A percentile compares a stretch with the other conserved stretches of the same genome.
Evolutionary conservation across 2,888 invertebrate genomes (phyloP).

Genomic region (Morpho helenor): DNA sequence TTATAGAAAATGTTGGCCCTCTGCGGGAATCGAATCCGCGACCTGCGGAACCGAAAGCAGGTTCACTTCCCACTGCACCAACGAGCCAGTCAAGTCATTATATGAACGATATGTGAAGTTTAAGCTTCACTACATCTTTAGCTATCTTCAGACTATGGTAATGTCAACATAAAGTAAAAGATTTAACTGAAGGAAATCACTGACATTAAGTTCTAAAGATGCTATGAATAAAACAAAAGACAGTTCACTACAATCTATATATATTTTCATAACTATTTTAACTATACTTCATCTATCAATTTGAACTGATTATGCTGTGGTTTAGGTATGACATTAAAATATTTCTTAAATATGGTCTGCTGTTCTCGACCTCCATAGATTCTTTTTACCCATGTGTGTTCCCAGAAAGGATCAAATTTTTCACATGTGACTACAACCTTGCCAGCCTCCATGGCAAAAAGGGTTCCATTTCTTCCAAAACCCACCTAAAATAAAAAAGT

Average conservation of each 20-base stretch:
- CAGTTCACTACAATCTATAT: background rate
- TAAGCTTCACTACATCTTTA: too few species aligned
- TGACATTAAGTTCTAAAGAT: too few species aligned
- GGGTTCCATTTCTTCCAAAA: conserved; percentile 86
- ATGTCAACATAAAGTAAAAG: too few species aligned
- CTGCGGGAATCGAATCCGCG: too few species aligned
- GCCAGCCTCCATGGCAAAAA: conserved; percentile 90
- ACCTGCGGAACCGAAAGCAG: too few species aligned
- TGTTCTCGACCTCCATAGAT: conserved; percentile 82
- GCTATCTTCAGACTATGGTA: too few species aligned
- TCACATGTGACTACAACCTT: conserved; percentile 91
- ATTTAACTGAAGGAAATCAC: too few species aligned
- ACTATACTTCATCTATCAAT: conserved; percentile 83
- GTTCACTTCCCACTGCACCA: too few species aligned
- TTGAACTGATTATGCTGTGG: conserved; percentile 89
- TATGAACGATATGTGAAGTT: too few species aligned
- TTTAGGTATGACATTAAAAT: conserved; percentile 89
- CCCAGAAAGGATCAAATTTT: conserved; percentile 87
- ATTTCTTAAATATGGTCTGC: conserved; percentile 88
- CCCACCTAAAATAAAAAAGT: conserved; percentile 83
- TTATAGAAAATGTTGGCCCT: too few species aligned
- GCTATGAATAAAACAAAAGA: background rate
- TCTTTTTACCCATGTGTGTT: conserved; percentile 85
- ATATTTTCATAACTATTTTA: background rate
- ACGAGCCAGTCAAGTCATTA: too few species aligned